These are phyloP conservation scores for Phrynocephalus vlangalii DNA, from an alignment of 2,797 vertebrate species.

Conservation along the genomic window DNA sequence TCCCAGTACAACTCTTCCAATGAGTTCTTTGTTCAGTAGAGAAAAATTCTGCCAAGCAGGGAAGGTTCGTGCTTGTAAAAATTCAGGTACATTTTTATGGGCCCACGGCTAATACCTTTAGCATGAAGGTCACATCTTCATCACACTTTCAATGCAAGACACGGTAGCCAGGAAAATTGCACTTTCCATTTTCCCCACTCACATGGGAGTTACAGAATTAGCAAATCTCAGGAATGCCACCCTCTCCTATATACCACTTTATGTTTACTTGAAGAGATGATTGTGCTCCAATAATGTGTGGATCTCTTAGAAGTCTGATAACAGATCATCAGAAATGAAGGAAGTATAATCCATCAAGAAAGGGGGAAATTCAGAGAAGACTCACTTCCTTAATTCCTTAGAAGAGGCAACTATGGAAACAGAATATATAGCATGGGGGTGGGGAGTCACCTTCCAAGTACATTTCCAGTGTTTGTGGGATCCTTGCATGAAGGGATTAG, in stretches of 20 bases:
- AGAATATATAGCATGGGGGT: background rate
- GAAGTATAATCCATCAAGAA: background rate
- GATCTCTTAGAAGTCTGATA: background rate
- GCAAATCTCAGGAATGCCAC: too few species aligned
- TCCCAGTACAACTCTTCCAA: background rate
- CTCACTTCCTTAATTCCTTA: background rate
- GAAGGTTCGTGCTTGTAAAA: too few species aligned
- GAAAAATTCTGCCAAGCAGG: background rate
- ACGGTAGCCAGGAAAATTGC: background rate
- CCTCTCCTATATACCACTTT: background rate
- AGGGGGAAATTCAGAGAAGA: background rate
- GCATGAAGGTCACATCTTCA: background rate
- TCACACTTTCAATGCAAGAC: background rate
- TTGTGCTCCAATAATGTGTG: background rate
- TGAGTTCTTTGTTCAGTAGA: background rate
- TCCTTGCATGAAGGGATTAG: too few species aligned
- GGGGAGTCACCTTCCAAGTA: background rate
- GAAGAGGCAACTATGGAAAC: background rate
- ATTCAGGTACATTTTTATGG: background rate
- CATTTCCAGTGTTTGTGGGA: constrained; percentile 22
- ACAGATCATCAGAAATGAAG: background rate
- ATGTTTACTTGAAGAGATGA: background rate
- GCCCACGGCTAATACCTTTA: background rate
- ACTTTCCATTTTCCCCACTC: background rate
- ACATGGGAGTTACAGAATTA: background rate